These are phyloP conservation scores for Epiperipatus broadwayi DNA, from an alignment of 2,888 invertebrate species.

Conservation along the genomic window DNA sequence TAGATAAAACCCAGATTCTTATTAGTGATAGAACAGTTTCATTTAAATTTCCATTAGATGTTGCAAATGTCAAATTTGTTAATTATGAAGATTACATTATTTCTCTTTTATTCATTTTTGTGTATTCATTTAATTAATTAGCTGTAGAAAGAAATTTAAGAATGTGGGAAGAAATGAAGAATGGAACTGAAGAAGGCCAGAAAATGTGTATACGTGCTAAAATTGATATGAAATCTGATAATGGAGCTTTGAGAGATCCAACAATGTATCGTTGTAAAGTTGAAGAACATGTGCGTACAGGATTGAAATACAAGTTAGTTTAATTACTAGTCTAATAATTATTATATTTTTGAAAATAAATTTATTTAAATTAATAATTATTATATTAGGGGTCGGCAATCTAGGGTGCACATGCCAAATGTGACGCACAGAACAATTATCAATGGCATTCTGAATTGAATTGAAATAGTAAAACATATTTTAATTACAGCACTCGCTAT, in stretches of 20 bases:
- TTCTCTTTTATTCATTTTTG: too few relatives aligned
- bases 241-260: constrained; percentile 93
- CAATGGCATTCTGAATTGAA: too few relatives aligned
- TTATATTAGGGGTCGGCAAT: too few relatives aligned
- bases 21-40: too few relatives aligned
- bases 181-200: constrained; percentile 54
- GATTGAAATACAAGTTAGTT: constrained; percentile 72
- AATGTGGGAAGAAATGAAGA: constrained; percentile 88
- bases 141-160: constrained; percentile 62
- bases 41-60: too few relatives aligned
- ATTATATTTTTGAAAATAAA: background rate
- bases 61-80: too few relatives aligned
- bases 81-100: too few relatives aligned
- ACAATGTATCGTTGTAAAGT: constrained; percentile 95
- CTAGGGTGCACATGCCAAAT: too few relatives aligned
- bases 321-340: background rate
- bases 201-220: constrained; percentile 87
- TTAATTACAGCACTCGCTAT: too few relatives aligned
- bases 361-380: background rate
- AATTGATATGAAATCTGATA: constrained; percentile 86
- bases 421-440: too few relatives aligned
- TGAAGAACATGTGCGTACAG: constrained; percentile 80
- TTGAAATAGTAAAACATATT: too few relatives aligned
- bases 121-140: constrained; percentile 31
- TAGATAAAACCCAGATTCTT: too few relatives aligned